Percentiles rank a stretch among this genome's conserved stretches.
phyloP scores from a whole-genome alignment of 2,113 vertebrate genomes.

The Cyanoderma ruficeps region DNA sequence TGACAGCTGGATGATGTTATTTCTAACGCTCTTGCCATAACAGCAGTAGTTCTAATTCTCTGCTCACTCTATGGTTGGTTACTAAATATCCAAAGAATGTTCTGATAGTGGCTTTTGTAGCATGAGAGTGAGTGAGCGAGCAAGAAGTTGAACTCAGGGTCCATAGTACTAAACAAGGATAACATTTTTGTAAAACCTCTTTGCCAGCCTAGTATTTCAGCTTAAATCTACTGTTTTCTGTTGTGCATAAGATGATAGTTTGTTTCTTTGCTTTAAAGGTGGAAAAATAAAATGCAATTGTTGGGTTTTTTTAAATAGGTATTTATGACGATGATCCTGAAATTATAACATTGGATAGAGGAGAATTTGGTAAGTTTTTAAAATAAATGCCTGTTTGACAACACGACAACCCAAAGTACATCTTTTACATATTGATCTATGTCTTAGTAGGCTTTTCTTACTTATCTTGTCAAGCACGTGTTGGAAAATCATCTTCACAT shows the following conservation, averaged over 20 bases:
- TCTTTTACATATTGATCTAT: background rate
- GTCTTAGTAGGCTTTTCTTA: background rate
- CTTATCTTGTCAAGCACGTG: background rate
- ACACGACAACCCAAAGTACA: background rate
- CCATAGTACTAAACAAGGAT: background rate
- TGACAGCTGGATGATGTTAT: background rate
- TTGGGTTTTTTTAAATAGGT: conserved; percentile 74
- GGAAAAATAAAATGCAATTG: background rate
- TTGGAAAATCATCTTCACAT: background rate
- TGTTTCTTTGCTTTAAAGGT: background rate
- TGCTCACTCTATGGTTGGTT: background rate
- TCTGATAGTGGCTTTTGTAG: background rate
- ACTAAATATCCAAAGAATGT: background rate
- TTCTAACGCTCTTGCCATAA: background rate
- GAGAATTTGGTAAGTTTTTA: conserved; percentile 91
- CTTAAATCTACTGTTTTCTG: background rate
- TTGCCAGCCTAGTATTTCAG: background rate
- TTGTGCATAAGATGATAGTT: background rate
- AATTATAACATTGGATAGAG: conserved; percentile 94
- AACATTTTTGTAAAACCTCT: background rate
- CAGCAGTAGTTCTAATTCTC: background rate
- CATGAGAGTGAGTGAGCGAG: background rate
- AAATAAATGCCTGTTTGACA: background rate
- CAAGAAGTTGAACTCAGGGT: background rate
- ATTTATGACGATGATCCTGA: conserved; percentile 98